Percentiles rank a stretch among this genome's conserved stretches.
These are phyloP conservation scores for Microplitis mediator DNA, from an alignment of 1,140 invertebrate genomes.

Conservation along the genomic window DNA sequence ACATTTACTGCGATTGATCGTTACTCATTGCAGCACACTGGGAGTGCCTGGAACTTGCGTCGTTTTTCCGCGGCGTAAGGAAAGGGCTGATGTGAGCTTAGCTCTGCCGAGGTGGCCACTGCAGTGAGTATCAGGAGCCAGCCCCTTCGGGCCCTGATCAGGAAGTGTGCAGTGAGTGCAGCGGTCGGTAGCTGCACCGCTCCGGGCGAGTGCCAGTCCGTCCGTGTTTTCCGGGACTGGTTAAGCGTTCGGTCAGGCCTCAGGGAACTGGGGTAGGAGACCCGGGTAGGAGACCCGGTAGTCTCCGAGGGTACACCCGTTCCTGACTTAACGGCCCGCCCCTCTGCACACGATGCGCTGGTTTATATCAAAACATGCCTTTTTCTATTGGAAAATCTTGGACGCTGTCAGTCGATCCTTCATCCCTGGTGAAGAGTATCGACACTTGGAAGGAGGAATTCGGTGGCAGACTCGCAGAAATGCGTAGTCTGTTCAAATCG, in stretches of 20 bases:
- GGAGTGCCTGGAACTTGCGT: conserved; percentile 6
- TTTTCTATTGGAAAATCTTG: too few species aligned
- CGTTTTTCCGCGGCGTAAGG: background rate
- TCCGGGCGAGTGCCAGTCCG: conserved; percentile 13
- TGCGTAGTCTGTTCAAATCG: too few species aligned
- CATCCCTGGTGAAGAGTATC: too few species aligned
- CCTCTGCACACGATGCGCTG: too few species aligned
- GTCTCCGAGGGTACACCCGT: too few species aligned
- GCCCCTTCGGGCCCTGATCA: conserved; percentile 15
- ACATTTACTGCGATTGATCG: background rate
- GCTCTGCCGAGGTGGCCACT: conserved; percentile 20
- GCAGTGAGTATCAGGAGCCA: conserved; percentile 4
- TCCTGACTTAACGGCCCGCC: too few species aligned
- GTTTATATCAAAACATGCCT: too few species aligned
- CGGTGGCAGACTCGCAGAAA: too few species aligned
- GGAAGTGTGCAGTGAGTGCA: conserved; percentile 12
- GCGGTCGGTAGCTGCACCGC: conserved; percentile 15
- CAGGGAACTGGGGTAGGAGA: background rate
- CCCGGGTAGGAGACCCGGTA: too few species aligned
- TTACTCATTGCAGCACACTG: conserved; percentile 8
- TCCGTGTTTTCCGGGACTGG: background rate
- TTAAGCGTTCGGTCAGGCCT: background rate
- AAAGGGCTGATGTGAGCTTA: conserved; percentile 1
- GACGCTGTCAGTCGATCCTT: too few species aligned
- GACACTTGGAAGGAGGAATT: too few species aligned